Evolutionary conservation across 1,140 invertebrate genomes (phyloP).

Genomic region (Heliconius hermathena): DNA sequence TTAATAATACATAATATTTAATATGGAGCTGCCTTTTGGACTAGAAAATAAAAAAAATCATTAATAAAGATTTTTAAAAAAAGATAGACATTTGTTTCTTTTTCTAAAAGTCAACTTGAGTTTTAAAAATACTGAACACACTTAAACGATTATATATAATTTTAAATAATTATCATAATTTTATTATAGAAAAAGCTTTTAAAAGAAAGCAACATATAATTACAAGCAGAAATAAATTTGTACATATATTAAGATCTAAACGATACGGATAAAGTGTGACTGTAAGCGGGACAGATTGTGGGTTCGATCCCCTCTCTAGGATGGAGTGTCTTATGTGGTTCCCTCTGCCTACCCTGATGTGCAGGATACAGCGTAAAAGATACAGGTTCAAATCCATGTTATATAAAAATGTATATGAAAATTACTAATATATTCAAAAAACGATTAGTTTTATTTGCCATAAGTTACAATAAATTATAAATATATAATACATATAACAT

Average conservation of each 20-base stretch:
- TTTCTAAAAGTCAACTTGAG: background rate
- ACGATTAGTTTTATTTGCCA: background rate
- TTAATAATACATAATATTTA: conserved; percentile 27
- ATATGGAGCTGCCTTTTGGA: conserved; percentile 58
- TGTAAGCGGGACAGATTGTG: too few relatives aligned
- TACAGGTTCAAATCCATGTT: background rate
- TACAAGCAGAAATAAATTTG: background rate
- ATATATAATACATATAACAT: conserved; percentile 7
- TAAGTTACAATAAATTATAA: background rate
- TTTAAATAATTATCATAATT: too few relatives aligned
- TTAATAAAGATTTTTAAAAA: background rate
- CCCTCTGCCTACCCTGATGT: too few relatives aligned
- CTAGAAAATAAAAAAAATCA: conserved; percentile 52
- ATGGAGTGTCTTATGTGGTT: too few relatives aligned
- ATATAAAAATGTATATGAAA: background rate
- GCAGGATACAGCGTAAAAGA: background rate
- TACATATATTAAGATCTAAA: background rate
- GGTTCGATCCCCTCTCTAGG: too few relatives aligned
- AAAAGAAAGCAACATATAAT: background rate
- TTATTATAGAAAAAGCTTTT: background rate
- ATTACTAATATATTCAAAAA: background rate
- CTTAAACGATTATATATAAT: background rate
- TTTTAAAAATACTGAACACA: conserved; percentile 3
- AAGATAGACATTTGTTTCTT: background rate
- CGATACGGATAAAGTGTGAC: background rate